These are phyloP conservation scores for Brachyptera risi DNA, from an alignment of 2,888 invertebrate genomes.

Conservation along the genomic window DNA sequence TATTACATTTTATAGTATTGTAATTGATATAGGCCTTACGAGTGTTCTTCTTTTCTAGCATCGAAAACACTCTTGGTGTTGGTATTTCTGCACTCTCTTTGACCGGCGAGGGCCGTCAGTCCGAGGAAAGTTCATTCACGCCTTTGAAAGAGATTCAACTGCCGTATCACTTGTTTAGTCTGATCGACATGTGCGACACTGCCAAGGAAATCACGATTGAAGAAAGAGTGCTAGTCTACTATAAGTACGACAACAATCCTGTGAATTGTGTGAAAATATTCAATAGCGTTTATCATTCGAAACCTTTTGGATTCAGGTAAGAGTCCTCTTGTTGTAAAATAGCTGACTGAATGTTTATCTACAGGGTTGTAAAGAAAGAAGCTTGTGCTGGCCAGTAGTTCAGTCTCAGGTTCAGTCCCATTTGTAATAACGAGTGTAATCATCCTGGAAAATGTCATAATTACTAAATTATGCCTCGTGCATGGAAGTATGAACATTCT, in stretches of 20 bases:
- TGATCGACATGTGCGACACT: conserved; percentile 95
- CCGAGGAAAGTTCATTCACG: conserved; percentile 81
- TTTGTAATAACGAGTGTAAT: no score
- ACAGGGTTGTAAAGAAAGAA: no score
- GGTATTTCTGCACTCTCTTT: conserved; percentile 87
- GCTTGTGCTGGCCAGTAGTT: no score
- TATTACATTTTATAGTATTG: no score
- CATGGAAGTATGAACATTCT: no score
- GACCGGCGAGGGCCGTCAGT: conserved; percentile 88
- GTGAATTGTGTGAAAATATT: conserved; percentile 98
- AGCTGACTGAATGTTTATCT: no score
- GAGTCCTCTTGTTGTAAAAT: no score
- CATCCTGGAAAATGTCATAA: no score
- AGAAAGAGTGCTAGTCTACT: conserved; percentile 87
- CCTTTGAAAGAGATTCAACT: conserved; percentile 77
- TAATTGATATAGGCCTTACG: no score
- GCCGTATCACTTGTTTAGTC: conserved; percentile 87
- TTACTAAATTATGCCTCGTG: no score
- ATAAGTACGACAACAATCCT: conserved; percentile 94
- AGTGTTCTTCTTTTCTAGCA: conserved; percentile 42
- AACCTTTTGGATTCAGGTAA: conserved; percentile 78
- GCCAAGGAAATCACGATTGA: conserved; percentile 86
- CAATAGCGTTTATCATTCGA: conserved; percentile 76
- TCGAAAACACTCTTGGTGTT: conserved; percentile 80
- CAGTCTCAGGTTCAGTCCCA: no score